phyloP scores from a whole-genome alignment of 2,888 invertebrate species.

The Trissoscelio sp. region DNA sequence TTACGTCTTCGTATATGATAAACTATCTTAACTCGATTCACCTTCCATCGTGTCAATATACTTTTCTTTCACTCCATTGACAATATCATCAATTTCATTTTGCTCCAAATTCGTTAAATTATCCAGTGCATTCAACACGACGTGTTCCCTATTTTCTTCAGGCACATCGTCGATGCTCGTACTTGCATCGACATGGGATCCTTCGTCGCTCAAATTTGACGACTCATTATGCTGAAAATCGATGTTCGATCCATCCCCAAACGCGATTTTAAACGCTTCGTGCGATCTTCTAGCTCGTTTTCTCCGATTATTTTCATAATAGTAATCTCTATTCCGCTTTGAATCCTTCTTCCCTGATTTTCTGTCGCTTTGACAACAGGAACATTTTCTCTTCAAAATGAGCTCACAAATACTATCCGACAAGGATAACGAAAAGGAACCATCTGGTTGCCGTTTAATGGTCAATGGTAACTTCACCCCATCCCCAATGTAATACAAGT shows the following conservation, averaged over 20 bases:
- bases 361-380: slow-evolving; percentile 73
- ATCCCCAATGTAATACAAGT: slow-evolving; percentile 78
- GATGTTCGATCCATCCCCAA: slow-evolving; percentile 34
- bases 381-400: slow-evolving; percentile 74
- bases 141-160: slow-evolving; percentile 59
- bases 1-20: neutral
- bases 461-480: slow-evolving; percentile 78
- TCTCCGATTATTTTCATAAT: slow-evolving; percentile 5
- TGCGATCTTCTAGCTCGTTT: slow-evolving; percentile 48
- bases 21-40: slow-evolving; percentile 16
- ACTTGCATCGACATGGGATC: slow-evolving; percentile 23
- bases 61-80: slow-evolving; percentile 33
- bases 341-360: slow-evolving; percentile 7
- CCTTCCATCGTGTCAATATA: neutral
- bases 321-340: slow-evolving; percentile 4
- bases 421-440: slow-evolving; percentile 76
- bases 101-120: slow-evolving; percentile 45
- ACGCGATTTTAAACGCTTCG: slow-evolving; percentile 35
- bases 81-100: slow-evolving; percentile 39
- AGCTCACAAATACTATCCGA: slow-evolving; percentile 76
- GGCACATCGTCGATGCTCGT: slow-evolving; percentile 65
- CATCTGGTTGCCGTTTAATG: slow-evolving; percentile 75
- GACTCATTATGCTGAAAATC: slow-evolving; percentile 26
- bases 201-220: neutral
- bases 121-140: slow-evolving; percentile 67